Conservation (phyloP, 2,797 vertebrate genomes). For the Vespertilio murinus region DNA sequence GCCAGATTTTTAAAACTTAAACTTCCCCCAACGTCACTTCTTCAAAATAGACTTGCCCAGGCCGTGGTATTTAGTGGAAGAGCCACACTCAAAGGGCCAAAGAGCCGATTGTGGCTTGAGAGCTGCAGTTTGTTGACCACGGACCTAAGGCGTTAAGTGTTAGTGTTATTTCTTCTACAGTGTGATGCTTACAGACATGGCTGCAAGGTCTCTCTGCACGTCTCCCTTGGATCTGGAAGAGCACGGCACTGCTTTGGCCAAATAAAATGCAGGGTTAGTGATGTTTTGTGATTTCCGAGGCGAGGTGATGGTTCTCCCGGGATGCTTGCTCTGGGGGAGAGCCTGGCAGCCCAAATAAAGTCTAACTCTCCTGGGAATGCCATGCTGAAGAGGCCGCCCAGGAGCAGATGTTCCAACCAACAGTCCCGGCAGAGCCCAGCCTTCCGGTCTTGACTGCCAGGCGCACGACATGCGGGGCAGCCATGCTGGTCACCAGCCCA, state of each 20-base stretch:
- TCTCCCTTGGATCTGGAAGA: not conserved
- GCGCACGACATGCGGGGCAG: accelerated
- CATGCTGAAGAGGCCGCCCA: not conserved
- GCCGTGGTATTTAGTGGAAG: no score
- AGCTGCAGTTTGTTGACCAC: no score
- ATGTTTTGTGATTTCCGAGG: constrained; percentile 1
- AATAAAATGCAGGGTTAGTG: not conserved
- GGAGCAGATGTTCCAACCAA: not conserved
- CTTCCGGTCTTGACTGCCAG: not conserved
- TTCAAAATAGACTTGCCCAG: no score
- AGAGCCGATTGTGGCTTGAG: no score
- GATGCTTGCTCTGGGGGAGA: not conserved
- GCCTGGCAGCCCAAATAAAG: not conserved
- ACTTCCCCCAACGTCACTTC: no score
- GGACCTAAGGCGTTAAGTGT: not conserved
- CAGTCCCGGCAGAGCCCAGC: not conserved
- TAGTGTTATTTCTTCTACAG: not conserved
- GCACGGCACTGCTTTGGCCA: not conserved
- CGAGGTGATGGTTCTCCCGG: not conserved
- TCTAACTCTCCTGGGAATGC: not conserved
- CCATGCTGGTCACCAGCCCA: not conserved
- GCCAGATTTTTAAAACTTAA: no score
- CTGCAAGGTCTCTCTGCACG: not conserved
- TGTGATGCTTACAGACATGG: not conserved
- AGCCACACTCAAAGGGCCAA: no score